Evolutionary conservation across 1,140 invertebrate genomes (phyloP), one percentile per base, ranked within the genome.

Genomic region (Chelonus insularis): DNA sequence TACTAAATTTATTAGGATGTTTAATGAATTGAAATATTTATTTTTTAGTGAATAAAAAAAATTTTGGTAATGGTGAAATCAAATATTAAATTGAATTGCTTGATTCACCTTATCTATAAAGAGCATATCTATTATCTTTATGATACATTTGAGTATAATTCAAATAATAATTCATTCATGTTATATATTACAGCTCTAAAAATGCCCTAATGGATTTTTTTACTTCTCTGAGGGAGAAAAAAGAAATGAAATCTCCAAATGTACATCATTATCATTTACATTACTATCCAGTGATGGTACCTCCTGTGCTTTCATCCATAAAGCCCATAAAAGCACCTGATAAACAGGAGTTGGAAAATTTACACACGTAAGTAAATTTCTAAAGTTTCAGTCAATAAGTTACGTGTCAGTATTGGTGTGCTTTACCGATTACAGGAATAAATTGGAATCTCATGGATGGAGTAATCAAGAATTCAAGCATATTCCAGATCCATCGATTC

Each of bases 221-320:
- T 11, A 23, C 41, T 6, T 47, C 51, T 11, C n/a, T 61, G 0
- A 12, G 20, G 1, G 50, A 45, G 20, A 68, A 68, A 7, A 75
- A 72, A 58, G 61, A 68, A 23, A 1, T 57, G 14, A 60, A 59
- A 23, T 29, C 23, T 0, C 47, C 68, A 5, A 59, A 70, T 52
- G 62, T 73, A 56, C 72, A 75, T 66, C 75, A 77, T 62, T 73
- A 69, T 60, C 73, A 75, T 63, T 52, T 74, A 54, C 73, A 77
- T 62, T 75, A 77, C 25, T 75, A 73, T 57, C 73, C 73, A 0
- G 14, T 69, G 8, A 67, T 67, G 11, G 8, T 71, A 21, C 50
- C 41, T 32, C 4, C 25, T 45, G n/a, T 18, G 36, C n/a, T 37
- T 52, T 20, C 59, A 57, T 4, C 58, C 4, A n/a, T 55, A 11